Conservation (phyloP, 2,888 invertebrate genomes). For the Phortica magna region DNA sequence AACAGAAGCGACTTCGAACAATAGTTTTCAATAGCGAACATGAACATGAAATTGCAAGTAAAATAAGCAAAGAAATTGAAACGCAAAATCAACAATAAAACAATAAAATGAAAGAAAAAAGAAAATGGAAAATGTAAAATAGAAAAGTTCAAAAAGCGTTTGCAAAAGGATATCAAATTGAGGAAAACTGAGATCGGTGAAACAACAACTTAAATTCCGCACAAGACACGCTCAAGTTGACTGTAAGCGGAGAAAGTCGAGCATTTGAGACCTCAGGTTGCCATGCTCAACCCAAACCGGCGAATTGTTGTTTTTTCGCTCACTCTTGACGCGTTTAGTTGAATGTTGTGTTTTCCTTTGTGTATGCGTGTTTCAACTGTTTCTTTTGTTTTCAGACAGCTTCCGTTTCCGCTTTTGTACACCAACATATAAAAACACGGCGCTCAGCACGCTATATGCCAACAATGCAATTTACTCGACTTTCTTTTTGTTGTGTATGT, state of each 20-base stretch:
- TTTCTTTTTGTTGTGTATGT: too few relatives aligned
- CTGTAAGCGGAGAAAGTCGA: not conserved
- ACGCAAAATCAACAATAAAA: not conserved
- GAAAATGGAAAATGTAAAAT: not conserved
- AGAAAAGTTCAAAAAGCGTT: not conserved
- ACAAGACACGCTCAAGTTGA: constrained; percentile 1
- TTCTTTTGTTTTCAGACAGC: constrained; percentile 23
- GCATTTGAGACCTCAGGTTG: too few relatives aligned
- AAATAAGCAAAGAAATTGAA: not conserved
- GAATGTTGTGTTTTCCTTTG: constrained; percentile 7
- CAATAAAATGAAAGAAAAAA: not conserved
- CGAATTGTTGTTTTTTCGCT: too few relatives aligned
- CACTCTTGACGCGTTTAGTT: not conserved
- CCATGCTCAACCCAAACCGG: too few relatives aligned
- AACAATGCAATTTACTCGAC: too few relatives aligned
- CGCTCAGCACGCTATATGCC: too few relatives aligned
- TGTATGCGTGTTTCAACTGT: not conserved
- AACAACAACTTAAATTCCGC: constrained; percentile 22
- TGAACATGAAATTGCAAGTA: not conserved
- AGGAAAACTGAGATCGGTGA: not conserved
- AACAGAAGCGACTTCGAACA: not conserved
- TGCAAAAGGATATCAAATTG: not conserved
- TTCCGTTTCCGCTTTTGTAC: constrained; percentile 18
- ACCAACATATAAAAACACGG: not conserved
- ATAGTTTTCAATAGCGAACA: not conserved